Evolutionary conservation across 2,888 invertebrate genomes (phyloP), one percentile per base, ranked within the genome.

Genomic region (Drosophila tanythrix): DNA sequence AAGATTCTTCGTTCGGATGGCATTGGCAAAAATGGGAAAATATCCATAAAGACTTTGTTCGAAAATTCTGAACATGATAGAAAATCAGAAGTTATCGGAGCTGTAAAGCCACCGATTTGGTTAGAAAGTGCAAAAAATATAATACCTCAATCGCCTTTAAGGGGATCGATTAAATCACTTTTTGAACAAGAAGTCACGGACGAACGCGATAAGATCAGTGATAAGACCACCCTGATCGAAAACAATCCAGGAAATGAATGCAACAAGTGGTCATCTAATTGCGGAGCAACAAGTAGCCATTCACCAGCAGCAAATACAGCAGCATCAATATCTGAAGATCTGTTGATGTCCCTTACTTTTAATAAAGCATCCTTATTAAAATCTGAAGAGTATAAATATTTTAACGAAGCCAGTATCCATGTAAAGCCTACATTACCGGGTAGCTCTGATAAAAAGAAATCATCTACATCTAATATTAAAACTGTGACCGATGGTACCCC

Each of bases 81-180:
- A 18, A 67, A 21, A 31, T 3, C 38, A 27, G 21, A 55, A 21
- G 13, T 15, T 15, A 4, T 15, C 7, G 25, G 7, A 21, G 1
- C 3, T 31, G 36, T 8, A 2, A 29, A 15, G 21, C 43, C 35
- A 18, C 7, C 35, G 18, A 8, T 10, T 13, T 27, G 40, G 13
- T 40, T 64, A 7, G 18, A 33, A 33, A 13, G 8, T 8, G 15
- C 11, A 3, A 21, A 8, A 10, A 29, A 46, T 31, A 11, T 5
- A 0, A 2, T 25, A 51, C 3, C n/a, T 33, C 11, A 31, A 13
- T 2, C 7, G 7, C 29, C 35, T 10, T 55, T 60, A 11, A 69
- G n/a, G 2, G 48, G 70, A 8, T 18, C 70, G 18, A 40, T 68
- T 40, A 50, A 18, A 15, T 15, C n/a, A 5, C 38, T 68, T 29